Evolutionary conservation across 1,140 invertebrate species (phyloP).

Genomic region (Matsumurasca onukii): DNA sequence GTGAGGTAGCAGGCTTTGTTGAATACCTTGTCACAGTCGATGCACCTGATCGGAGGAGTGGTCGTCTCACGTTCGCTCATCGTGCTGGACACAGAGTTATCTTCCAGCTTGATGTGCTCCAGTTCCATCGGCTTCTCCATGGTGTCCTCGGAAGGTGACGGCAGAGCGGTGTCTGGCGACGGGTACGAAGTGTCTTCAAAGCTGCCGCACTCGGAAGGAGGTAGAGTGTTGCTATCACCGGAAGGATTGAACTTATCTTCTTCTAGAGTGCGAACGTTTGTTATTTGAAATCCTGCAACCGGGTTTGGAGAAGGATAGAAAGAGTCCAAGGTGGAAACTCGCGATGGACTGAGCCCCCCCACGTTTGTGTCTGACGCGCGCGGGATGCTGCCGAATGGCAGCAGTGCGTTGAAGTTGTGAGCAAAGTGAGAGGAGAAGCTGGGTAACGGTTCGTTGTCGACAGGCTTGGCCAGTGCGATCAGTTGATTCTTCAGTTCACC

Average conservation of each 20-base stretch:
- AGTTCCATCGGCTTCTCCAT: conserved; percentile 5
- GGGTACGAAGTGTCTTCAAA: background rate
- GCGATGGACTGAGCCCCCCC: conserved; percentile 39
- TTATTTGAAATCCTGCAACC: conserved; percentile 1
- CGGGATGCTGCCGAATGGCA: background rate
- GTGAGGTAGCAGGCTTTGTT: conserved; percentile 85
- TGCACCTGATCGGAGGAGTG: conserved; percentile 59
- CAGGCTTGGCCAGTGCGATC: conserved; percentile 30
- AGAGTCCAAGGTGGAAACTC: conserved; percentile 27
- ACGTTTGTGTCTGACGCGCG: conserved; percentile 32
- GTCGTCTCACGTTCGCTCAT: background rate
- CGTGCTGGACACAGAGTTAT: conserved; percentile 29
- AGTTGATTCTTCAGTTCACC: conserved; percentile 18
- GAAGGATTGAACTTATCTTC: conserved; percentile 1
- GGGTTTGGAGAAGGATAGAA: conserved; percentile 31
- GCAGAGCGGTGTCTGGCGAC: background rate
- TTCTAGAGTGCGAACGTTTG: background rate
- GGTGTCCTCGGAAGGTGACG: background rate
- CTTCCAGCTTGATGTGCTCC: conserved; percentile 18
- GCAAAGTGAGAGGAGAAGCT: conserved; percentile 59
- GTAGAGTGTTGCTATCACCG: conserved; percentile 19
- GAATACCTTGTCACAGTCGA: conserved; percentile 81
- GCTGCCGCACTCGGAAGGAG: conserved; percentile 13
- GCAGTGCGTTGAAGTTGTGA: conserved; percentile 5
- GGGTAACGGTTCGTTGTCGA: conserved; percentile 52